Conservation (phyloP, 1,140 invertebrate genomes). For the Lysiphlebus fabarum region DNA sequence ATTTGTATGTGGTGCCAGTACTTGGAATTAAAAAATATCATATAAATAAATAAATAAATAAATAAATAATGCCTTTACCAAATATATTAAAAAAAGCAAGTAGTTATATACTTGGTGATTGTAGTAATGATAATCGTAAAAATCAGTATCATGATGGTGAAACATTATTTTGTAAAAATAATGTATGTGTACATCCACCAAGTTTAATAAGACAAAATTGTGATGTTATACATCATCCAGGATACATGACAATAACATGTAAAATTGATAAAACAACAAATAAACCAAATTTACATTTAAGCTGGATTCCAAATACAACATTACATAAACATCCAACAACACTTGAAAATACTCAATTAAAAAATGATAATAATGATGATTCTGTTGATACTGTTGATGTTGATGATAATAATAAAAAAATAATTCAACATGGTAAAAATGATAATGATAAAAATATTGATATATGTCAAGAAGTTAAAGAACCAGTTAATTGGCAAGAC, state of each 20-base stretch:
- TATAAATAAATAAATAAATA: no score
- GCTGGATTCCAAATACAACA: conserved; percentile 90
- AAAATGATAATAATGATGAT: conserved; percentile 8
- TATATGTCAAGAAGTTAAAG: conserved; percentile 49
- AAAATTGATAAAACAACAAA: conserved; percentile 72
- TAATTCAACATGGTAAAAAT: conserved; percentile 22
- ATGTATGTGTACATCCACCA: conserved; percentile 93
- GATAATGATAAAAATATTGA: conserved; percentile 38
- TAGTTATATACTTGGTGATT: conserved; percentile 72
- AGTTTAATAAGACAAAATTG: conserved; percentile 72
- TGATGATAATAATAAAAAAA: conserved; percentile 18
- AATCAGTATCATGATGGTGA: conserved; percentile 73
- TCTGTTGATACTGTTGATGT: background rate
- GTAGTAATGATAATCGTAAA: conserved; percentile 47
- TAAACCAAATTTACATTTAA: conserved; percentile 79
- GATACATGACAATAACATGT: conserved; percentile 83
- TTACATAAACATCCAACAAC: conserved; percentile 81
- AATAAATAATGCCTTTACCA: conserved; percentile 65
- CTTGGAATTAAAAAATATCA: no score
- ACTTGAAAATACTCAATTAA: conserved; percentile 60
- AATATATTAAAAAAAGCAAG: conserved; percentile 73
- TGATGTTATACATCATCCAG: conserved; percentile 84
- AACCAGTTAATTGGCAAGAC: conserved; percentile 46
- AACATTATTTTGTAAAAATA: conserved; percentile 85
- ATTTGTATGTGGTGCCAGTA: no score